A percentile compares a stretch with the other conserved stretches of the same genome.
Conservation (phyloP, 2,888 invertebrate genomes). For the Synergus itoensis region DNA sequence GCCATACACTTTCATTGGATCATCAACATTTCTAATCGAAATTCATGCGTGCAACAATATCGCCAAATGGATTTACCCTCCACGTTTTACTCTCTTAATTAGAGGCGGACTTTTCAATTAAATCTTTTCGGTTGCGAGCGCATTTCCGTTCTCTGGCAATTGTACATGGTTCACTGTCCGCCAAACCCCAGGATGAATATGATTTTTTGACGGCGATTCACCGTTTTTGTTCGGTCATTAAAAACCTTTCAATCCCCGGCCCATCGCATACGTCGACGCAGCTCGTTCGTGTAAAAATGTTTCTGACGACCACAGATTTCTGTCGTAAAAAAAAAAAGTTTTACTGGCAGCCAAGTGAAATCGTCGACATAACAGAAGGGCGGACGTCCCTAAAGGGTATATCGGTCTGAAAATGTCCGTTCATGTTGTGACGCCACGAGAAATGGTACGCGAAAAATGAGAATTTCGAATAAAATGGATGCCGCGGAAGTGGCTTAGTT, state of each 20-base stretch:
- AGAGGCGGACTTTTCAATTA: conserved; percentile 35
- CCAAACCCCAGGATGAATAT: conserved; percentile 38
- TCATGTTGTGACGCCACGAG: neutral
- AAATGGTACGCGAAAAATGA: conserved; percentile 1
- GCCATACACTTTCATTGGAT: neutral
- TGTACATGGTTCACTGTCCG: conserved; percentile 18
- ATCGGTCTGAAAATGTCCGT: neutral
- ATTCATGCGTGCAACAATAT: conserved; percentile 35
- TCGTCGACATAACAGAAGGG: neutral
- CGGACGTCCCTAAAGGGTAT: neutral
- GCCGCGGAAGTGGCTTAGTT: neutral
- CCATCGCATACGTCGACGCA: conserved; percentile 51
- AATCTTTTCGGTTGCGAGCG: conserved; percentile 39
- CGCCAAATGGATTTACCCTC: conserved; percentile 40
- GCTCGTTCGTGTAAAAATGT: conserved; percentile 54
- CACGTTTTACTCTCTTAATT: conserved; percentile 42
- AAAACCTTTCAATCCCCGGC: conserved; percentile 54
- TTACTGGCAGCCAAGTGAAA: neutral
- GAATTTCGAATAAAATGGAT: neutral
- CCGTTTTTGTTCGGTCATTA: conserved; percentile 50
- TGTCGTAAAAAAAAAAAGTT: conserved; percentile 16
- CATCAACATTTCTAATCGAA: conserved; percentile 33
- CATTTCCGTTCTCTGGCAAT: conserved; percentile 22
- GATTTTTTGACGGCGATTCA: conserved; percentile 50
- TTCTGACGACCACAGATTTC: conserved; percentile 49